Conservation (phyloP, 2,113 vertebrate species). For the Crotalus horridus region DNA sequence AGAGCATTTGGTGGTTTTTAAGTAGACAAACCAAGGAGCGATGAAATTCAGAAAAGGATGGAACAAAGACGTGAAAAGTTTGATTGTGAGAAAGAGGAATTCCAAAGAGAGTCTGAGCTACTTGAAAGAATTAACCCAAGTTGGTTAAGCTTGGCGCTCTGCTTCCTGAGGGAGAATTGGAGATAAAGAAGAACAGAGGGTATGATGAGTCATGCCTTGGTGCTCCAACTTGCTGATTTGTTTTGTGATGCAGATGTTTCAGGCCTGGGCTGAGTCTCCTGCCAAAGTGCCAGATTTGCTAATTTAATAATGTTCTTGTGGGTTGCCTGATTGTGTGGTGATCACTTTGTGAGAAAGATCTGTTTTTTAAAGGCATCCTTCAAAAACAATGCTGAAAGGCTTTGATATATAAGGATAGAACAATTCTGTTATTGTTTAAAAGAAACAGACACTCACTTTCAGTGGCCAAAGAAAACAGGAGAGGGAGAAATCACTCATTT, state of each 20-base stretch:
- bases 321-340: background rate
- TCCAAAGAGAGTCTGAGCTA: background rate
- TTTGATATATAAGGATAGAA: slow-evolving; percentile 41
- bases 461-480: slow-evolving; percentile 38
- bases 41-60: background rate
- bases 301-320: background rate
- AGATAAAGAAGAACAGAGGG: background rate
- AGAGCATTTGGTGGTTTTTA: background rate
- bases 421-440: slow-evolving; percentile 48
- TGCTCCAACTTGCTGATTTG: background rate
- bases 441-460: slow-evolving; percentile 50
- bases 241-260: background rate
- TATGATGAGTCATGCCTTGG: background rate
- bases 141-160: background rate
- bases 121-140: background rate
- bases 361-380: slow-evolving; percentile 34
- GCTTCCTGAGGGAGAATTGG: background rate
- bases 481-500: slow-evolving; percentile 57
- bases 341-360: slow-evolving; percentile 30
- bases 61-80: background rate
- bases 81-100: background rate
- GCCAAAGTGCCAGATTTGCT: background rate
- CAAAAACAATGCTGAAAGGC: slow-evolving; percentile 47
- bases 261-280: background rate
- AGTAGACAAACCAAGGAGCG: background rate